Evolutionary conservation across 2,113 vertebrate genomes (phyloP), one percentile per base, ranked within the genome.

Genomic region (Pitta sordida): DNA sequence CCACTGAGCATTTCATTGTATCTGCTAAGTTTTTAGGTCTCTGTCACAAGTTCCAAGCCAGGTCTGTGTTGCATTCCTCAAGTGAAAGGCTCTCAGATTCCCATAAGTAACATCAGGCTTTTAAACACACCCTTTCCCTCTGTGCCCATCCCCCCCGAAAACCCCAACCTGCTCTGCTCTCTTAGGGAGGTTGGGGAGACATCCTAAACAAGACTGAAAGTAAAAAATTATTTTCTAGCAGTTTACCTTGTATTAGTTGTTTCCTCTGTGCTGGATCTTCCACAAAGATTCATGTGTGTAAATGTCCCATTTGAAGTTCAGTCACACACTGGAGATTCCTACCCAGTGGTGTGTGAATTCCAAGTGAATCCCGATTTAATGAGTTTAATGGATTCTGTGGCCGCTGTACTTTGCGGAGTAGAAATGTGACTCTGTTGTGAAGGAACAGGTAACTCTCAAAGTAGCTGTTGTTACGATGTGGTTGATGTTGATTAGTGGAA

Each of bases 291-390:
- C 58, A 6, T 76, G 65, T 24, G 20, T 43, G 27, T 4, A 0
- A 15, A 15, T 46, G 18, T 84, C 32, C 56, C 0, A 0, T 69
- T 17, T 37, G 63, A 36, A 81, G 49, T 36, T 34, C 80, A 58
- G 30, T 64, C 43, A 10, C 4, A 12, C 49, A 11, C 59, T 56
- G 43, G 49, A n/a, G 34, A 18, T 39, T 56, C 2, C 0, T 24
- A 11, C 1, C 0, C 0, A 3, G 24, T 68, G 53, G 4, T 3
- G 3, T 84, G 43, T 34, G 53, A 68, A 15, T 10, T 64, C 37
- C 52, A 36, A 90, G 58, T 13, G 76, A 76, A 86, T 58, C 1
- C 39, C 77, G 39, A 2, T 53, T 34, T 15, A 52, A 11, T 46
- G 37, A 17, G 2, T 67, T 59, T 1, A 75, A 6, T 49, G 52